phyloP scores from a whole-genome alignment of 2,113 vertebrate genomes.

The Mellivora capensis region DNA sequence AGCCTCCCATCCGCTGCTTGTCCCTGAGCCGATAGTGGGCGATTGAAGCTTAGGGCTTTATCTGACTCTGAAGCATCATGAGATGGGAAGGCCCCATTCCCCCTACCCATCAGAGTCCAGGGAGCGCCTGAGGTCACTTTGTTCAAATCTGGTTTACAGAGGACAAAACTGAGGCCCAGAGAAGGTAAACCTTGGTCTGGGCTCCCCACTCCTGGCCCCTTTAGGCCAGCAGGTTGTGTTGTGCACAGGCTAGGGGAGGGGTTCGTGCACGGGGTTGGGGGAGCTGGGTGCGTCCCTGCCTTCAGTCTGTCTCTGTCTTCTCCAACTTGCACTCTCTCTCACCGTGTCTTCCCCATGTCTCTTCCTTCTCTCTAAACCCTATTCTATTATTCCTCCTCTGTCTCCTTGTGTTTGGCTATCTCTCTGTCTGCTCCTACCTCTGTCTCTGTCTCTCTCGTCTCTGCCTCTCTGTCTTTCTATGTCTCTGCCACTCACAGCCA shows the following conservation, averaged over 20 bases:
- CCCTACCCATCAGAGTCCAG: accelerated
- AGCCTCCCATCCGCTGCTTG: neutral
- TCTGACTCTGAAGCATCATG: neutral
- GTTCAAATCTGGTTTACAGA: neutral
- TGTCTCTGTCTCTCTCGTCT: no score
- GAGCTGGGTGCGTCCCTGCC: neutral
- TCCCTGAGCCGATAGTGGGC: neutral
- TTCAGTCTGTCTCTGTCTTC: neutral
- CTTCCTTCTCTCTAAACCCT: neutral
- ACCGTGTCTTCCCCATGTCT: neutral
- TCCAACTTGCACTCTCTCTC: accelerated
- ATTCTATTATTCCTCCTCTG: neutral
- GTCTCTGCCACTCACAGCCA: neutral
- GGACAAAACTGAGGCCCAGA: neutral
- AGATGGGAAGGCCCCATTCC: neutral
- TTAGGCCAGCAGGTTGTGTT: no score
- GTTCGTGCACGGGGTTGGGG: no score
- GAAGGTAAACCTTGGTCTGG: neutral
- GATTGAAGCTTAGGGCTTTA: no score
- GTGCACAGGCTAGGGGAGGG: neutral
- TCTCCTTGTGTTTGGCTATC: neutral
- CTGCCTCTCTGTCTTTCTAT: neutral
- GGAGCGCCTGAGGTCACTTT: neutral
- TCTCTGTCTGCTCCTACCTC: neutral
- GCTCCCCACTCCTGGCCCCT: neutral